A percentile compares a stretch with the other conserved stretches of the same genome.
These are phyloP conservation scores for Trypoxylon attenuatum DNA, from an alignment of 2,888 invertebrate species.

Conservation along the genomic window DNA sequence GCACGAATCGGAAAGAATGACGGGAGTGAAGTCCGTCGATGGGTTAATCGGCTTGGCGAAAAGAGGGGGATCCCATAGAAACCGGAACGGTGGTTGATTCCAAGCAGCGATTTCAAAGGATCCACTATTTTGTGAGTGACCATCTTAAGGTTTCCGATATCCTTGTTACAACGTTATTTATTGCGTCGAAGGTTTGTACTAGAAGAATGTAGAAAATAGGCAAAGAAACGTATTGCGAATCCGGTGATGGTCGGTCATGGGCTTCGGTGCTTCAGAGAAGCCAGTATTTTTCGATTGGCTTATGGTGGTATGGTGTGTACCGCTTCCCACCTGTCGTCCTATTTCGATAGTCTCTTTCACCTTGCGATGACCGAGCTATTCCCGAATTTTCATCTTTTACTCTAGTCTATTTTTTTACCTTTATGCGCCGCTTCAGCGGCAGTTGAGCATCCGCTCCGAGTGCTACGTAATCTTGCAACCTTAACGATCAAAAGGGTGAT, in stretches of 20 bases:
- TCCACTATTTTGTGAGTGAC: slow-evolving; percentile 26
- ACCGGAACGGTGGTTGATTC: slow-evolving; percentile 8
- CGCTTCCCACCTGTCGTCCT: slow-evolving; percentile 62
- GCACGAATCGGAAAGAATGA: neutral
- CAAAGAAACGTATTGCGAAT: slow-evolving; percentile 42
- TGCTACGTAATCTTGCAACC: no score
- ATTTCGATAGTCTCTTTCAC: slow-evolving; percentile 35
- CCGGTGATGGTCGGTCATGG: slow-evolving; percentile 49
- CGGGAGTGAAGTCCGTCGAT: slow-evolving; percentile 31
- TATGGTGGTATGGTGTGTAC: slow-evolving; percentile 12
- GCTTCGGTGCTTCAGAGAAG: slow-evolving; percentile 20
- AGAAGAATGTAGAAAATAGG: slow-evolving; percentile 41
- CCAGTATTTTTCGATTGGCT: slow-evolving; percentile 24
- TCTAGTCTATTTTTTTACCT: neutral
- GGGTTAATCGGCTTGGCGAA: slow-evolving; percentile 2
- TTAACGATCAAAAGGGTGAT: no score
- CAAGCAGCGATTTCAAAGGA: slow-evolving; percentile 29
- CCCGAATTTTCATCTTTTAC: slow-evolving; percentile 1
- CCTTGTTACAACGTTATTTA: no score
- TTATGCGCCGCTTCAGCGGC: no score
- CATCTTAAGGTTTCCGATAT: no score
- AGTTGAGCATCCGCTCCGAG: no score
- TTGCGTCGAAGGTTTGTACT: no score
- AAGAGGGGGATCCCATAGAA: neutral
- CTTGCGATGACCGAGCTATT: neutral